Base-by-base conservation (phyloP, 2,888 invertebrate genomes). In the Dilophus febrilis region DNA sequence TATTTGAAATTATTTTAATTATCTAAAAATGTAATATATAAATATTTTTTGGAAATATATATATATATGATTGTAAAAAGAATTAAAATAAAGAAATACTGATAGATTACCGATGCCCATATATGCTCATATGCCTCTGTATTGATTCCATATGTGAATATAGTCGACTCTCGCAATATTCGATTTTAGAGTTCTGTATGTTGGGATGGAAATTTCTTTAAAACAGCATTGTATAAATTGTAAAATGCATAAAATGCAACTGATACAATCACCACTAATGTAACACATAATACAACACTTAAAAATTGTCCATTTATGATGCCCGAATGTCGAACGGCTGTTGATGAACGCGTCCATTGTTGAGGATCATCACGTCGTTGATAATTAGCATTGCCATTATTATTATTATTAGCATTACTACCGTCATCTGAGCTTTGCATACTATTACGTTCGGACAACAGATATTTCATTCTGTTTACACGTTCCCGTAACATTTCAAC, bases 241-340 rank as follows among this genome's bases (percentile, higher is more conserved):
- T 84, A 83, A 56, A 88, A 88, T 1, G 87, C 86, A 53, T 86
- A 86, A 2, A 80, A 68, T 39, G 85, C 84, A 31, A 87, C 86
- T 49, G 78, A 74, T 8, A 86, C 59, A 42, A 88, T 86, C 33
- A 85, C 77, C 10, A 79, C 51, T 4, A 87, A 65, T 2, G 84
- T 83, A 1, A 78, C 74, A 2, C 77, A 81, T 52, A 87, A 87
- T 29, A 87, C 83, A 49, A 85, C 72, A 51, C 84, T 84, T 0
- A 88, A 65, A 54, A 87, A 83, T 54, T 78, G 81, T 2, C 79
- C 81, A 53, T 86, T 83, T 33, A 87, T 85, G 54, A 86, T 75
- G 31, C 70, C 74, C 64, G 38, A 18, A 33, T 33, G 28, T n/a
- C 34, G 38, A 35, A 2, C 22, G 11, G n/a, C 53, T 43, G 56